Percentiles rank a stretch among this genome's conserved stretches.
Conservation (phyloP, 2,797 vertebrate genomes). For the Numenius phaeopus region DNA sequence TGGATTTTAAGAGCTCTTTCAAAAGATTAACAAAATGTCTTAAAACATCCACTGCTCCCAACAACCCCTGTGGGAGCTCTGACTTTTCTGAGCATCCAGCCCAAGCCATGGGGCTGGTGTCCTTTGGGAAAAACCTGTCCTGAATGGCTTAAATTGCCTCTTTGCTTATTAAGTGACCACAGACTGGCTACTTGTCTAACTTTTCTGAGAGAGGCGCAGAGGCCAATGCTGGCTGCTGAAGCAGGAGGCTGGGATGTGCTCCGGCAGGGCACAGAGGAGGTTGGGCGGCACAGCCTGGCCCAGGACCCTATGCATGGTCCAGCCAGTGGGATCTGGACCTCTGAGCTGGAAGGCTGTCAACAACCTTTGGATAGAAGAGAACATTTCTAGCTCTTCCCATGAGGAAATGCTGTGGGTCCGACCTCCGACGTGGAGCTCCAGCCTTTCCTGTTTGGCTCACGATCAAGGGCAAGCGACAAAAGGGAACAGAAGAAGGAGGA, state of each 20-base stretch:
- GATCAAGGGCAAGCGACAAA: conserved; percentile 28
- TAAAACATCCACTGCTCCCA: background rate
- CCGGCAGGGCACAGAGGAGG: fast-evolving
- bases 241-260: fast-evolving
- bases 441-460: conserved; percentile 39
- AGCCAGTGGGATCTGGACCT: background rate
- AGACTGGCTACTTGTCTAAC: background rate
- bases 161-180: background rate
- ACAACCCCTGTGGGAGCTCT: fast-evolving
- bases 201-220: background rate
- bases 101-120: too few species aligned
- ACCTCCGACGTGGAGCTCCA: background rate
- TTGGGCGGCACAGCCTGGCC: fast-evolving
- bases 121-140: background rate
- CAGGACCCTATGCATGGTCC: fast-evolving
- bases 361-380: background rate
- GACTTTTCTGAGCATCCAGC: background rate
- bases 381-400: background rate
- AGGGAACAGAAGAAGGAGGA: background rate
- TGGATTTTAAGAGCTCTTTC: background rate
- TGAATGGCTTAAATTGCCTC: background rate
- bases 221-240: background rate
- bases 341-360: background rate
- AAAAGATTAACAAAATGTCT: background rate
- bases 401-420: background rate